Conservation (phyloP, 37 sponge, comb jelly and placozoan species). For the Beroe forskalii region DNA sequence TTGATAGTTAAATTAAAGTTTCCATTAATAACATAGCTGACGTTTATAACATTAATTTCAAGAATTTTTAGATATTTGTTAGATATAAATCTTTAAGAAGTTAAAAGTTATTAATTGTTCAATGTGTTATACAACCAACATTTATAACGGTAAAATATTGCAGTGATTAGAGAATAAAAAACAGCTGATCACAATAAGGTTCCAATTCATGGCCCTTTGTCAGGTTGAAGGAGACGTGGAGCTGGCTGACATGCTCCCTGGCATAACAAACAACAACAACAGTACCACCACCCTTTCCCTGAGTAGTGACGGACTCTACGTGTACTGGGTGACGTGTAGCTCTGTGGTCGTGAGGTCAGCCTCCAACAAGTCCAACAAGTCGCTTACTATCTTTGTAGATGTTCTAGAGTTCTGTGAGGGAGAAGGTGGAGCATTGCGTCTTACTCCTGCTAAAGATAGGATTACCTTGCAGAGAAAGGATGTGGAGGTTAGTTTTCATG, state of each 20-base stretch:
- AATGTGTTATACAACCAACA: too few relatives aligned
- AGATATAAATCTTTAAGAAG: too few relatives aligned
- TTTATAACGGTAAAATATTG: too few relatives aligned
- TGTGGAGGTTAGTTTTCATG: not conserved
- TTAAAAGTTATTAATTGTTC: too few relatives aligned
- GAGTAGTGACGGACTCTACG: conserved; percentile 73
- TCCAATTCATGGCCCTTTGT: too few relatives aligned
- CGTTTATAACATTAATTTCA: too few relatives aligned
- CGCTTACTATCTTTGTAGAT: conserved; percentile 62
- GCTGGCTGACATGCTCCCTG: conserved; percentile 3
- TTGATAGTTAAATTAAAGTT: too few relatives aligned
- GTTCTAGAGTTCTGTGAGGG: not conserved
- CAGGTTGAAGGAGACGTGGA: conserved; percentile 29
- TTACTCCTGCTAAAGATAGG: conserved; percentile 16
- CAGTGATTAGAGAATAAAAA: too few relatives aligned
- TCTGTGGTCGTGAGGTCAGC: conserved; percentile 45
- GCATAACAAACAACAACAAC: conserved; percentile 18
- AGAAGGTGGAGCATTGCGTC: not conserved
- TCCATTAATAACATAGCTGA: too few relatives aligned
- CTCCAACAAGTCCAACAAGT: conserved; percentile 47
- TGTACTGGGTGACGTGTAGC: conserved; percentile 73
- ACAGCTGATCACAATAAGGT: too few relatives aligned
- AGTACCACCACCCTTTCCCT: conserved; percentile 70
- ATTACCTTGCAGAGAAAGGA: conserved; percentile 45
- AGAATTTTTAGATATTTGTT: too few relatives aligned